These are phyloP conservation scores for Mus spretus DNA, from an alignment of 2,797 vertebrate species.

Conservation along the genomic window DNA sequence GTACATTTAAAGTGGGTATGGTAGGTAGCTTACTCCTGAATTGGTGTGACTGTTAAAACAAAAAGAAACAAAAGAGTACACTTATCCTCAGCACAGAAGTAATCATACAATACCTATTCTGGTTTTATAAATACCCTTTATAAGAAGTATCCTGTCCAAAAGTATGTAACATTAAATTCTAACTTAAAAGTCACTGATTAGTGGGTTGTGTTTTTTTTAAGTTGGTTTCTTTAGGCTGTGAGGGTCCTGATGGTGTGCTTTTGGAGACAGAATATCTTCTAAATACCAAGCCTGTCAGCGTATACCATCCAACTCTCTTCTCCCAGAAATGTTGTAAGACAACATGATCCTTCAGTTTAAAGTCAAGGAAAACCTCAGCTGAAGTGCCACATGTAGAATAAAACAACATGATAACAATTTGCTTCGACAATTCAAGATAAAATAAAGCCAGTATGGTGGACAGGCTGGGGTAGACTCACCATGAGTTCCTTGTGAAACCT, in stretches of 20 bases:
- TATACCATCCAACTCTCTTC: conserved; percentile 19
- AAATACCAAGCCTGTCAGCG: not conserved
- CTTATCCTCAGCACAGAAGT: not conserved
- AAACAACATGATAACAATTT: not conserved
- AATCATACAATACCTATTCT: not conserved
- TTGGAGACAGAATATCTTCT: not conserved
- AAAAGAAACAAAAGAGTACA: not conserved
- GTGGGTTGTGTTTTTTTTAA: not conserved
- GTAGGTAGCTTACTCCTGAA: not conserved
- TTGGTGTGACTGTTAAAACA: not conserved
- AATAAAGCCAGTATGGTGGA: not conserved
- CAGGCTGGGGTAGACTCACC: not conserved
- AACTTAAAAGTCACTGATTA: conserved; percentile 1
- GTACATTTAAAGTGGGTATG: no score
- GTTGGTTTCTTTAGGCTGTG: not conserved
- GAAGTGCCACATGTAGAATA: not conserved
- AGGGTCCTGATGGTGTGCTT: not conserved
- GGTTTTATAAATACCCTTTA: conserved; percentile 24
- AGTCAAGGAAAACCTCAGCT: conserved; percentile 47
- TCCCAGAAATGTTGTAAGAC: not conserved
- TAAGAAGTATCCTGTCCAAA: conserved; percentile 6
- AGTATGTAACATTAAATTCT: conserved; percentile 57
- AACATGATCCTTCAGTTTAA: conserved; percentile 34
- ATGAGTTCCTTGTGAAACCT: not conserved
- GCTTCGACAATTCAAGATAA: conserved; percentile 56